Base-by-base conservation (phyloP, 2,888 invertebrate species). In the Portevinia maculata region DNA sequence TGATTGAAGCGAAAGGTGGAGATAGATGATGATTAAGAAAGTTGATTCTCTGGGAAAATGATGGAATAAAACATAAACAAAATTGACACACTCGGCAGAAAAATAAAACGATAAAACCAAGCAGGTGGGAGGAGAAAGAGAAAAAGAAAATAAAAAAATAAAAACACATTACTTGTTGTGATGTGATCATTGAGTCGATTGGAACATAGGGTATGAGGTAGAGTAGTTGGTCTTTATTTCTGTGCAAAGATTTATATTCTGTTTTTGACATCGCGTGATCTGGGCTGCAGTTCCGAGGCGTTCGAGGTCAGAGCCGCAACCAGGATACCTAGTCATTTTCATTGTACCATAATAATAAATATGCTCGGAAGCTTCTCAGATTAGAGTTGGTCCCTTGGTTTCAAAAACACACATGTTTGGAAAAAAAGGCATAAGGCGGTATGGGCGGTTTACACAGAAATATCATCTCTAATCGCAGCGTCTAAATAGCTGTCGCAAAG, bases 1-100 rank as follows among this genome's bases (percentile, higher is more conserved):
- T 48, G n/a, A 21, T 46, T 44, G n/a, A 11, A 3, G 5, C 7
- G 46, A 28, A 32, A 9, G 34, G 13, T n/a, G 19, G 1, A n/a
- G 13, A n/a, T 48, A 7, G 9, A 21, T 57, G n/a, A 11, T 52
- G 52, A 60, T 44, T n/a, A 13, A 17, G 15, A 32, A 53, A 67
- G 52, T 55, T 28, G 37, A 30, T 57, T 57, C 21, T 34, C 6
- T 34, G 37, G 37, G 21, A 37, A 67, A 46, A 24, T 15, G 57
- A 44, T 15, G 21, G 21, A 70, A 39, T 41, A 60, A 60, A 52
- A 32, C 41, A 59, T 48, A 30, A 60, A 60, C 59, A 50, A 70
- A 41, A 41, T 39, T 15, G 50, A 21, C 59, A 41, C 50, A 55
- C n/a, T 67, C 30, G 41, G 28, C 13, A 8, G n/a, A 44, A 44